Percentiles rank a stretch among this genome's conserved stretches.
Evolutionary conservation across 2,113 vertebrate species (phyloP).

Genomic region (Sisor rabdophorus): DNA sequence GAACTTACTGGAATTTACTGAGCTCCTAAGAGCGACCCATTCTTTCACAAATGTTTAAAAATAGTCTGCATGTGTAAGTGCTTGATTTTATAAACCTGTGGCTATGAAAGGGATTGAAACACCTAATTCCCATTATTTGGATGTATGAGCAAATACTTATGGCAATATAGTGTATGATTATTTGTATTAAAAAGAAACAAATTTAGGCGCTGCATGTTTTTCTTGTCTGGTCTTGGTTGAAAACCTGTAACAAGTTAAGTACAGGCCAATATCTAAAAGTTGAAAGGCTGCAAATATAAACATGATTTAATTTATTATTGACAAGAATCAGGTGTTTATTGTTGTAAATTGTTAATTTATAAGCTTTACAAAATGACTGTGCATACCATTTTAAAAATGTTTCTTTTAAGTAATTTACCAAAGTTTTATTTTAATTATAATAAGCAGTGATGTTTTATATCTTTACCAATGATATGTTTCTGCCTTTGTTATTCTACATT

Average conservation of each 20-base stretch:
- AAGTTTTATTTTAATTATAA: neutral
- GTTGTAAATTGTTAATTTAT: neutral
- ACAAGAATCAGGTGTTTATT: neutral
- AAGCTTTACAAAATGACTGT: neutral
- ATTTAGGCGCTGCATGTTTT: neutral
- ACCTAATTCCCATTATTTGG: too few relatives aligned
- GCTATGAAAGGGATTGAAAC: too few relatives aligned
- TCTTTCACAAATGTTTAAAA: too few relatives aligned
- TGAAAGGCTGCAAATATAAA: neutral
- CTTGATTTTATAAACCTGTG: too few relatives aligned
- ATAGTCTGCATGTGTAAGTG: too few relatives aligned
- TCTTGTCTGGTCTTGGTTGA: neutral
- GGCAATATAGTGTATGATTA: too few relatives aligned
- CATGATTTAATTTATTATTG: neutral
- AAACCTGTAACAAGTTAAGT: neutral
- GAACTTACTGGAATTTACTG: too few relatives aligned
- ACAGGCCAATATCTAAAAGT: neutral
- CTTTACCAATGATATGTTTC: constrained; percentile 22
- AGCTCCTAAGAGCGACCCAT: too few relatives aligned
- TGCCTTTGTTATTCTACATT: constrained; percentile 37
- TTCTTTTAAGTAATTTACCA: neutral
- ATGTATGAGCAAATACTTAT: too few relatives aligned
- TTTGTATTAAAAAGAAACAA: neutral
- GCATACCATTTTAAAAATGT: neutral
- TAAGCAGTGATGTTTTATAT: constrained; percentile 3